Base-by-base conservation (phyloP, 2,888 invertebrate species). In the Amaurobius ferox region DNA sequence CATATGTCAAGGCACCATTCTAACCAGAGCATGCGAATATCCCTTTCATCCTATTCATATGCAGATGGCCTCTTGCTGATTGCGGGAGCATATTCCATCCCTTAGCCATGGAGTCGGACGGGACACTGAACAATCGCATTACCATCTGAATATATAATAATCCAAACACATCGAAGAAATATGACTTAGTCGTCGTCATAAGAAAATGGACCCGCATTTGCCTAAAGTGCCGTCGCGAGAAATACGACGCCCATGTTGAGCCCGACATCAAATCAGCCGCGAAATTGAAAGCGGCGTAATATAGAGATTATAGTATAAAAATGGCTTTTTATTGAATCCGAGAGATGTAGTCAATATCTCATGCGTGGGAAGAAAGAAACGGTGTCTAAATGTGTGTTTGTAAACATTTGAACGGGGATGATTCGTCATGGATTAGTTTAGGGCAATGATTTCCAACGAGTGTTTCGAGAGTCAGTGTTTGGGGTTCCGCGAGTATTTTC, bases 21-120 rank as follows among this genome's bases (percentile, higher is more conserved):
- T 39, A 28, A 64, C 64, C 55, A 35, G 30, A 79, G 78, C 61
- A 74, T 73, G 73, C 13, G 28, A 48, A n/a, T 19, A 68, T 68
- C 68, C 40, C 68, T 68, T 68, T 55, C n/a, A 48, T 74, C 28
- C 76, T 35, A 74, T 83, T 83, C 81, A 76, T 83, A 83, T 83
- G 81, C 66, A 83, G 64, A 83, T 83, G n/a, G 1, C 26, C 30
- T 48, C 76, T 62, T 83, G 71, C 70, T 83, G 76, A 83, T 76
- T 76, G 81, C 76, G 70, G 76, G 71, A 83, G 62, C 81, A 83
- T 83, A 83, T 83, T 83, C 81, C 76, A 62, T 76, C 81, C 76
- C 71, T 83, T 83, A 83, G 66, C 64, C 76, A 83, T 83, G 70
- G 76, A 76, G 64, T 35, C 40, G 35, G 48, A 40, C 19, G 40